Conservation (phyloP, 2,113 vertebrate species). For the Xyrauchen texanus region DNA sequence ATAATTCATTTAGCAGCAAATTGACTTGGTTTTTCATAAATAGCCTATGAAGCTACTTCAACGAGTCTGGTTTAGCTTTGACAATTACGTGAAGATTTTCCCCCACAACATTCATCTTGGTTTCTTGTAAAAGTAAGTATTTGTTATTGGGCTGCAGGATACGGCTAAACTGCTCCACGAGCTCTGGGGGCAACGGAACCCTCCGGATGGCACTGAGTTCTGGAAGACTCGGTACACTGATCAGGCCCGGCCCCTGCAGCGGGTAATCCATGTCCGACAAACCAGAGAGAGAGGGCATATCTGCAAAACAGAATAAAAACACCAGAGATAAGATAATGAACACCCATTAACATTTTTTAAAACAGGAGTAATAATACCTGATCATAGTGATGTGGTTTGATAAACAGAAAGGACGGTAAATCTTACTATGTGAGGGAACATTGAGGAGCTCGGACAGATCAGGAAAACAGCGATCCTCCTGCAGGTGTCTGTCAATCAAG, state of each 20-base stretch:
- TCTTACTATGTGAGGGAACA: conserved; percentile 86
- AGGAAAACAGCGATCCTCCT: conserved; percentile 88
- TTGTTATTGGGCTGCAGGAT: conserved; percentile 75
- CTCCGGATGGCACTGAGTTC: conserved; percentile 89
- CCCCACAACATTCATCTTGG: too few relatives aligned
- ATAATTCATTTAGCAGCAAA: too few relatives aligned
- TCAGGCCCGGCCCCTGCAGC: conserved; percentile 87
- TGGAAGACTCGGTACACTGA: conserved; percentile 88
- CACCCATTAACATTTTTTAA: not conserved
- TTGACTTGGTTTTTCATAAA: too few relatives aligned
- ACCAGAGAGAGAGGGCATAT: conserved; percentile 89
- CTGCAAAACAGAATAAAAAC: conserved; percentile 67
- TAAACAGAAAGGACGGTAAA: not conserved
- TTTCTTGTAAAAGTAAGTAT: too few relatives aligned
- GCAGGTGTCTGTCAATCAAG: conserved; percentile 86
- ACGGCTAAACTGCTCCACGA: conserved; percentile 97
- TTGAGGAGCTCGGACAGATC: conserved; percentile 89
- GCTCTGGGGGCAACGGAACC: conserved; percentile 92
- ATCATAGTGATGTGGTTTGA: not conserved
- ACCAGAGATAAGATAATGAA: not conserved
- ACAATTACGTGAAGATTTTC: too few relatives aligned
- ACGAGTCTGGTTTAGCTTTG: too few relatives aligned
- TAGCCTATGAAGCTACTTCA: too few relatives aligned
- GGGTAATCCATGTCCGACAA: conserved; percentile 98
- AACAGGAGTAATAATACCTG: not conserved